Evolutionary conservation across 2,113 vertebrate genomes (phyloP).

Genomic region (Otocyon megalotis): DNA sequence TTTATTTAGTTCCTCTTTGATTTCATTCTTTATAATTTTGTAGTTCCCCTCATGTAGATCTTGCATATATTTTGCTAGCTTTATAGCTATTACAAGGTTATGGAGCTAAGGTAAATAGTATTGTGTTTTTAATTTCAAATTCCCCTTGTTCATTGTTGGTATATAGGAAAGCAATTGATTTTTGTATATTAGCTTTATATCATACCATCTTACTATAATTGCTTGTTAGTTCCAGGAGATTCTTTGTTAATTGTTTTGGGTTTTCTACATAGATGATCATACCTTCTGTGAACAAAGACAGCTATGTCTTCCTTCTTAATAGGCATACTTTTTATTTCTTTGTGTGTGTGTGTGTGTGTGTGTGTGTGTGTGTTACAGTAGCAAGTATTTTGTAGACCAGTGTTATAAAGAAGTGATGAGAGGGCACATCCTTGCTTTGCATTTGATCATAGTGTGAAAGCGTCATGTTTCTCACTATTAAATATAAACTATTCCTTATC

Average conservation of each 20-base stretch:
- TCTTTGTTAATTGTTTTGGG: not conserved
- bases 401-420: not conserved
- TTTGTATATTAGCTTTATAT: not conserved
- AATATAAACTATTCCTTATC: not conserved
- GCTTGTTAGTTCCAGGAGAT: not conserved
- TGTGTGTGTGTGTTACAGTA: not conserved
- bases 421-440: not conserved
- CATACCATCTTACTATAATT: not conserved
- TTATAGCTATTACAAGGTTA: not conserved
- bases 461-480: not conserved
- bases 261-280: not conserved
- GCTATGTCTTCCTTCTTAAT: not conserved
- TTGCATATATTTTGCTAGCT: not conserved
- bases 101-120: not conserved
- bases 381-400: not conserved
- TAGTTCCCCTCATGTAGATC: not conserved
- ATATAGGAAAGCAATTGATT: not conserved
- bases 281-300: not conserved
- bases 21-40: not conserved
- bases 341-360: not conserved
- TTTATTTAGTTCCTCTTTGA: not conserved
- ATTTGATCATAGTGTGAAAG: not conserved
- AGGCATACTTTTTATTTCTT: not conserved
- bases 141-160: not conserved
- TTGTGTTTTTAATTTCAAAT: slow-evolving; percentile 4